Conservation (phyloP, 2,888 invertebrate genomes). For the Azorinus chamasolen region DNA sequence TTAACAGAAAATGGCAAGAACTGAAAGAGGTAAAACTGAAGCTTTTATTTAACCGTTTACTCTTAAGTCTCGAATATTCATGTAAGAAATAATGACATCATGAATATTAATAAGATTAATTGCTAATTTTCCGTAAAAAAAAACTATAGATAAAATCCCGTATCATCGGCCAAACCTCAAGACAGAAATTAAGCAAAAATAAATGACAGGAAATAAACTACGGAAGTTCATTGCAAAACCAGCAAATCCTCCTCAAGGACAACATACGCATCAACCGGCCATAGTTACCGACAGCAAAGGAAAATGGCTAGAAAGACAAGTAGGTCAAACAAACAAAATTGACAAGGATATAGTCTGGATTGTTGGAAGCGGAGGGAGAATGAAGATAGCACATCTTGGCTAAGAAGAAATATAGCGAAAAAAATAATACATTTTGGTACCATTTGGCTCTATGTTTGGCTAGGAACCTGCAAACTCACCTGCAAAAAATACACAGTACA, state of each 20-base stretch:
- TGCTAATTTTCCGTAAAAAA: too few relatives aligned
- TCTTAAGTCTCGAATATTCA: too few relatives aligned
- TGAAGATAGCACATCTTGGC: not conserved
- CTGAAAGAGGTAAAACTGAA: too few relatives aligned
- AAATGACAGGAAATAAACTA: not conserved
- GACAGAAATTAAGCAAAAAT: too few relatives aligned
- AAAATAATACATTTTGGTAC: not conserved
- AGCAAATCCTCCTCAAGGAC: not conserved
- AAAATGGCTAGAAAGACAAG: constrained; percentile 6
- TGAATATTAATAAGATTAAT: too few relatives aligned
- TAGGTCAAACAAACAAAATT: not conserved
- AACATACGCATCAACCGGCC: not conserved
- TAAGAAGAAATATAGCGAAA: not conserved
- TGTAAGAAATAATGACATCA: too few relatives aligned
- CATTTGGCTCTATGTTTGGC: not conserved
- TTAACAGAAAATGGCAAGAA: too few relatives aligned
- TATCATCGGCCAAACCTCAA: too few relatives aligned
- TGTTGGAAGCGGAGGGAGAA: not conserved
- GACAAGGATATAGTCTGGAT: not conserved
- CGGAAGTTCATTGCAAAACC: not conserved
- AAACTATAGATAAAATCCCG: too few relatives aligned
- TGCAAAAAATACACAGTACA: constrained; percentile 1
- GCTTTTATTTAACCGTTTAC: too few relatives aligned
- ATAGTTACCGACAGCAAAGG: constrained; percentile 1
- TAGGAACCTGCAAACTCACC: constrained; percentile 1